Evolutionary conservation across 35 echinoderm and acorn worm species (phyloP).

Genomic region (Heliocidaris tuberculata): DNA sequence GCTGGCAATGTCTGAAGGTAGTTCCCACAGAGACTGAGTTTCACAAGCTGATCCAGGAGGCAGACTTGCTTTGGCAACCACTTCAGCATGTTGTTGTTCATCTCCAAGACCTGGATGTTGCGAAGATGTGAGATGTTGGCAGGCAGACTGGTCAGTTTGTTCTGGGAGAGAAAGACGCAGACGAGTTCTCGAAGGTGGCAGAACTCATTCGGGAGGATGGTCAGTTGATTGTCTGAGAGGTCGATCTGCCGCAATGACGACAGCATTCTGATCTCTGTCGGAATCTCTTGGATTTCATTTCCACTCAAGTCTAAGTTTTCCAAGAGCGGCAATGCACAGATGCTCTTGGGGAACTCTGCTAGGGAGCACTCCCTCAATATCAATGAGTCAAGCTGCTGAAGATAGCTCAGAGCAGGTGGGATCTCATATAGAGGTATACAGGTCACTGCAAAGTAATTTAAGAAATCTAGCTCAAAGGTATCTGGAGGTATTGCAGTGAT

Average conservation of each 20-base stretch:
- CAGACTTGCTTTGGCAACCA: constrained; percentile 89
- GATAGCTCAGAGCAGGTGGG: constrained; percentile 46
- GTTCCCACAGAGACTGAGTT: constrained; percentile 81
- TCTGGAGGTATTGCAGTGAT: constrained; percentile 25
- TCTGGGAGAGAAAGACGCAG: constrained; percentile 63
- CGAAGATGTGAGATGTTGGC: constrained; percentile 57
- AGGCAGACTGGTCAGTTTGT: constrained; percentile 72
- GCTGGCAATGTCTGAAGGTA: constrained; percentile 80
- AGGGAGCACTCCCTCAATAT: constrained; percentile 66
- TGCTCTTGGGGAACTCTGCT: constrained; percentile 60
- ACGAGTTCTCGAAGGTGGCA: constrained; percentile 52
- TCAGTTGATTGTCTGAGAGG: constrained; percentile 78
- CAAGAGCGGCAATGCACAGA: constrained; percentile 56
- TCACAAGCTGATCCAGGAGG: constrained; percentile 81
- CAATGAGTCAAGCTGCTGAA: constrained; percentile 63
- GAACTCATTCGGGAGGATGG: constrained; percentile 62
- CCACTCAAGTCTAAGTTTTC: constrained; percentile 72
- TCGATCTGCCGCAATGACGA: constrained; percentile 60
- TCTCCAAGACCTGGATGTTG: constrained; percentile 57
- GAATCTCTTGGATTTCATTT: constrained; percentile 73
- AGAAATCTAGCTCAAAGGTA: constrained; percentile 60
- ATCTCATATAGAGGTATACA: constrained; percentile 57
- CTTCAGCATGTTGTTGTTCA: constrained; percentile 83
- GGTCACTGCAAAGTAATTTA: constrained; percentile 76
- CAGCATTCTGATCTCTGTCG: constrained; percentile 47